Evolutionary conservation across 1,140 invertebrate species (phyloP).

Genomic region (Rhysida immarginata): DNA sequence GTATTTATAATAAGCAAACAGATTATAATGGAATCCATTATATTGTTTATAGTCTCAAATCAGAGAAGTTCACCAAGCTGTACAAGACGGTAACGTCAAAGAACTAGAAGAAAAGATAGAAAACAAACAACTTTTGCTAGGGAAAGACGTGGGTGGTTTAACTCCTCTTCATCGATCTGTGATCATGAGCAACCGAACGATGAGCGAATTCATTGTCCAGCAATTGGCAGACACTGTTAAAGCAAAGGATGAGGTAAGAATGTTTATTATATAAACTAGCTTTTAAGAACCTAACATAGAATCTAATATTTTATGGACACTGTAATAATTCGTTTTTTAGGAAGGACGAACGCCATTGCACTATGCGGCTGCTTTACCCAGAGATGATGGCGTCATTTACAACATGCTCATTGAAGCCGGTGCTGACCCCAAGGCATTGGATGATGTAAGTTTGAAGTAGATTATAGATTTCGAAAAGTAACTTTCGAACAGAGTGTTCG

Average conservation of each 20-base stretch:
- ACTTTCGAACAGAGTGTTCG: too few species aligned
- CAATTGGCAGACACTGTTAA: slow-evolving; percentile 12
- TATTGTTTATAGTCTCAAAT: slow-evolving; percentile 48
- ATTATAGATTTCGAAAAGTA: too few species aligned
- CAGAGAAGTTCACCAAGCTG: slow-evolving; percentile 58
- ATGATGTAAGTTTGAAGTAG: too few species aligned
- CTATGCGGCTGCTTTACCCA: slow-evolving; percentile 57
- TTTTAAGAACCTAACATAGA: too few species aligned
- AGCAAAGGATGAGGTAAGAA: slow-evolving; percentile 17
- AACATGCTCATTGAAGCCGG: slow-evolving; percentile 54
- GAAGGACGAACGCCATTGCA: slow-evolving; percentile 80
- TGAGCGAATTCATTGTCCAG: slow-evolving; percentile 12
- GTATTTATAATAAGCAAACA: neutral
- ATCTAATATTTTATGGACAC: too few species aligned
- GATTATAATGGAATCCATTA: neutral
- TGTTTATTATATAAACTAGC: too few species aligned
- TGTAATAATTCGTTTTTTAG: slow-evolving; percentile 8
- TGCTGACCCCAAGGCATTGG: slow-evolving; percentile 46
- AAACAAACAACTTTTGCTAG: slow-evolving; percentile 51
- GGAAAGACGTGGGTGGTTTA: slow-evolving; percentile 61
- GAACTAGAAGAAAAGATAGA: slow-evolving; percentile 38
- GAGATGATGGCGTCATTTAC: slow-evolving; percentile 50
- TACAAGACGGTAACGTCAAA: slow-evolving; percentile 56
- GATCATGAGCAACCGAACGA: slow-evolving; percentile 9
- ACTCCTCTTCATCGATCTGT: slow-evolving; percentile 59